Evolutionary conservation across 2,888 invertebrate species (phyloP).

Genomic region (Ormyrus rosae): DNA sequence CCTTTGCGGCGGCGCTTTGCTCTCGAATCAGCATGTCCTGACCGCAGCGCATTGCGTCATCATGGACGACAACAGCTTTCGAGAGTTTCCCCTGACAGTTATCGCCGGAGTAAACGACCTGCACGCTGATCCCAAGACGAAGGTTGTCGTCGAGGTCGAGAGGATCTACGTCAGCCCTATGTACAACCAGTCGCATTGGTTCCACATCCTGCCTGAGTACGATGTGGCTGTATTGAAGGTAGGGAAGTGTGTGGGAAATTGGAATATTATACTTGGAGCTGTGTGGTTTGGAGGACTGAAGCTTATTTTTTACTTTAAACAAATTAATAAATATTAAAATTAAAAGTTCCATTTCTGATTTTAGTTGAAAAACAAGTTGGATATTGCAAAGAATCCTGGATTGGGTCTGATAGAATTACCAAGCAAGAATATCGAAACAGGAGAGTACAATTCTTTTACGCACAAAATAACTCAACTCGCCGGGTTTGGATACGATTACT

Average conservation of each 20-base stretch:
- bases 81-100: neutral
- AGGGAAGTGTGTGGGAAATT: neutral
- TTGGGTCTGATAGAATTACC: neutral
- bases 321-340: too few relatives aligned
- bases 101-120: neutral
- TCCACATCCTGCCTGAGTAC: neutral
- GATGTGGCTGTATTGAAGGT: constrained; percentile 11
- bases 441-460: neutral
- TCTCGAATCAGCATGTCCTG: neutral
- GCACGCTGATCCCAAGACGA: neutral
- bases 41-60: constrained; percentile 18
- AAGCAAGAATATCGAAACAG: neutral
- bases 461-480: neutral
- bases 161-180: neutral
- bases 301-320: too few relatives aligned
- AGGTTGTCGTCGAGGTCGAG: neutral
- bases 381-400: neutral
- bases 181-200: constrained; percentile 1
- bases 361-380: neutral
- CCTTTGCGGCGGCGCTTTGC: constrained; percentile 1
- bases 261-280: neutral
- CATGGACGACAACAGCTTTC: neutral
- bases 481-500: neutral
- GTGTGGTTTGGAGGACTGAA: neutral
- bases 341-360: neutral